These are phyloP conservation scores for Macrobrachium rosenbergii DNA, from an alignment of 1,140 invertebrate genomes.

Conservation along the genomic window DNA sequence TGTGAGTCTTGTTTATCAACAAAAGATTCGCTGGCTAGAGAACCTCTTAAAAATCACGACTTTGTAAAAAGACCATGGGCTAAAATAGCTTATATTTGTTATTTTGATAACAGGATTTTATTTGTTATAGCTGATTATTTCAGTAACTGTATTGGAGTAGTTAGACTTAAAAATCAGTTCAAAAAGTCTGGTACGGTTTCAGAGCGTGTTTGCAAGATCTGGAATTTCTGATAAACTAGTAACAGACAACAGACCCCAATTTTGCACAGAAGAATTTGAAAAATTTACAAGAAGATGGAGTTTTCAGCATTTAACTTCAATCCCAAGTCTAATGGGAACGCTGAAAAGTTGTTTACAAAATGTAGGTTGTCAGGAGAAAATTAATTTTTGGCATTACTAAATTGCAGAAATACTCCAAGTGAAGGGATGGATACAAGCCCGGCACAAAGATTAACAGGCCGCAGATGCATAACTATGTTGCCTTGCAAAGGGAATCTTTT, in stretches of 20 bases:
- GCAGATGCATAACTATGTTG: no score
- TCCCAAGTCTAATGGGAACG: no score
- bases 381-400: no score
- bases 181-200: slow-evolving; percentile 48
- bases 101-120: slow-evolving; percentile 14
- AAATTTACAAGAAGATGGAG: no score
- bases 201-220: slow-evolving; percentile 59
- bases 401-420: no score
- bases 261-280: slow-evolving; percentile 14
- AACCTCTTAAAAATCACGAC: not conserved
- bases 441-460: no score
- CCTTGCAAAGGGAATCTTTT: no score
- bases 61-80: slow-evolving; percentile 18
- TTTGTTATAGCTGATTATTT: slow-evolving; percentile 66
- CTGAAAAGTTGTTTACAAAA: no score
- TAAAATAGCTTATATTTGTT: slow-evolving; percentile 22
- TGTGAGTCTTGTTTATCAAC: slow-evolving; percentile 28
- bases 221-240: slow-evolving; percentile 66
- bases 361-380: no score
- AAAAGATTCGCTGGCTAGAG: not conserved
- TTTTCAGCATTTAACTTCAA: no score
- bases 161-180: slow-evolving; percentile 40
- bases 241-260: slow-evolving; percentile 67
- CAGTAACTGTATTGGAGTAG: slow-evolving; percentile 64
- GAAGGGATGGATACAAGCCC: no score